Evolutionary conservation across 1,140 invertebrate genomes (phyloP).

Genomic region (Periplaneta americana): DNA sequence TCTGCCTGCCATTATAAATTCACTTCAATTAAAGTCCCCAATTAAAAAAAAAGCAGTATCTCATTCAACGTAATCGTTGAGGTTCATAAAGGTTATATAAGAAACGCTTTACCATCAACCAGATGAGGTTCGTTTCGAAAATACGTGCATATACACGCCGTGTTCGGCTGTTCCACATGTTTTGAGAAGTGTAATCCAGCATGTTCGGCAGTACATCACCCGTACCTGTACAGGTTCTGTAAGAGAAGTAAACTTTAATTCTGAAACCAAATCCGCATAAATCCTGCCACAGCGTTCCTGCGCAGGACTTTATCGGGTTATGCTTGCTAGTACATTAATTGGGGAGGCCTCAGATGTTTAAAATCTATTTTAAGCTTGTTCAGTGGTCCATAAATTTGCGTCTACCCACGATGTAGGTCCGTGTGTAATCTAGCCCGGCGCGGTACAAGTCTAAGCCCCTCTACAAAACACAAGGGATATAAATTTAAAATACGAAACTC

Average conservation of each 20-base stretch:
- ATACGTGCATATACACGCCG: too few relatives aligned
- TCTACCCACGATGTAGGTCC: background rate
- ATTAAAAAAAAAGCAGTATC: too few relatives aligned
- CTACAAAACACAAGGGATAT: background rate
- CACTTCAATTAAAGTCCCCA: too few relatives aligned
- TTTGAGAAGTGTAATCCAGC: too few relatives aligned
- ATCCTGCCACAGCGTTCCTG: background rate
- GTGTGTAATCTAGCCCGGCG: background rate
- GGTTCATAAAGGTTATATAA: too few relatives aligned
- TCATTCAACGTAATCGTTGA: too few relatives aligned
- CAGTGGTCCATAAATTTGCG: background rate
- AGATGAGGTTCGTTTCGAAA: too few relatives aligned
- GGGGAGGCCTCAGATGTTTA: background rate
- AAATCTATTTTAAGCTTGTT: background rate
- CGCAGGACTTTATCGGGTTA: background rate
- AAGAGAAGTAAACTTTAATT: background rate
- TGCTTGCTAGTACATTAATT: background rate
- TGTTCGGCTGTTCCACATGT: too few relatives aligned
- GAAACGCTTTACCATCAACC: too few relatives aligned
- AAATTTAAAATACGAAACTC: background rate
- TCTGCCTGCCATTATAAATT: too few relatives aligned
- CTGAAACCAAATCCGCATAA: background rate
- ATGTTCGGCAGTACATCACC: too few relatives aligned
- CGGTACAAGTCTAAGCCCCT: background rate
- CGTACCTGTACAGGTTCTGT: too few relatives aligned